Evolutionary conservation across 2,113 vertebrate genomes (phyloP), one percentile per base, ranked within the genome.

Genomic region (Bostrychus sinensis): DNA sequence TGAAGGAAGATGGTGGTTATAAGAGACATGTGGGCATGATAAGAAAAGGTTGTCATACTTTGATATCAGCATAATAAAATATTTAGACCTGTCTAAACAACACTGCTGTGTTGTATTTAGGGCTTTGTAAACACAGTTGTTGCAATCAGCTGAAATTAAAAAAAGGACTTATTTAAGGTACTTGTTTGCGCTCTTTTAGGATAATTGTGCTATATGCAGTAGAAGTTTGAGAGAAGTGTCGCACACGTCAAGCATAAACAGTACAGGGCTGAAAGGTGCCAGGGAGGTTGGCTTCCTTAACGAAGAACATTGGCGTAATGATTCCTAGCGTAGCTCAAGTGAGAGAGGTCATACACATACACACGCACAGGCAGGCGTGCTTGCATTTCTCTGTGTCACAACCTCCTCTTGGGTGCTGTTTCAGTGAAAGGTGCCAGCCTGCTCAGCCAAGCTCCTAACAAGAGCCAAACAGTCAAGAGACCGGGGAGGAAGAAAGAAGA

Each of bases 391-490:
- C 42, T 20, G 36, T 78, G 80, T 84, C 83, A 83, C 69, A 73
- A 65, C 78, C 76, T 88, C 79, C 70, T 82, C 73, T 72, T 41
- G 78, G 84, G 73, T 84, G 86, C 88, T 76, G 82, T 85, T 86
- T 88, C 82, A 69, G 80, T 84, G 87, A 91, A 84, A 85, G 72
- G 78, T 88, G 88, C 81, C 88, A 86, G 83, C 76, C 65, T 69
- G 45, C 74, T 85, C 72, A 85, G 74, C 76, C 78, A 71, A 85
- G 81, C 84, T 84, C 84, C 82, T 90, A 89, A 91, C 88, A 89
- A 86, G 88, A 90, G 85, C 82, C 89, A 78, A 82, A 75, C 68
- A 88, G 81, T 80, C 68, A 59, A 60, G 74, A 83, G 78, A 85
- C 56, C 65, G 62, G 43, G 70, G 25, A 60, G 41, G 45, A 46